Evolutionary conservation across 1,140 invertebrate genomes (phyloP), one percentile per base, ranked within the genome.

Genomic region (Metaphire vulgaris): DNA sequence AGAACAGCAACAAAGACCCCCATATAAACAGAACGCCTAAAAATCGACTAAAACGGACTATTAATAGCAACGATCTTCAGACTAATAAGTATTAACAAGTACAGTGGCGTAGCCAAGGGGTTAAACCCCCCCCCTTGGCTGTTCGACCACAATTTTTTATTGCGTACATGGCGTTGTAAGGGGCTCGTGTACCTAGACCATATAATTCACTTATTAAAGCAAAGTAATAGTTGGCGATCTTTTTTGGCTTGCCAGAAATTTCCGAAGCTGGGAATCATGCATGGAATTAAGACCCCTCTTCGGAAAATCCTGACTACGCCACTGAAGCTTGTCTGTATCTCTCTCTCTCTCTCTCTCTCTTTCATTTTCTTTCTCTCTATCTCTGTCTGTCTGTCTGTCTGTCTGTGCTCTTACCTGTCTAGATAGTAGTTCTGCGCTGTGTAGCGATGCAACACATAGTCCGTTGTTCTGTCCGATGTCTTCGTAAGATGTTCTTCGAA

Each of bases 391-490:
- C 41, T 56, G 21, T 12, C 41, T 6, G 21, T 12, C 21, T 56
- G 41, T 6, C 41, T 56, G 21, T 21, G 6, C 6, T 56, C 41
- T 70, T 80, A 89, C 93, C 88, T 97, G 94, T 84, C 93, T 89
- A 75, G 94, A 96, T 75, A 94, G 89, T 83, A 95, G 91, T 88
- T 98, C 96, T 28, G 96, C 96, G 83, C 96, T 94, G n/a, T 96
- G 88, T 33, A 98, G 87, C 6, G 92, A 93, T 71, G 91, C 89
- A 0, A 97, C 93, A 0, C 94, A 94, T 1, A 97, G 88, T 0
- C 93, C 92, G 81, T 92, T 92, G 56, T 90, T 90, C 79, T 88
- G 87, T 65, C 90, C 89, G 6, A 91, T 90, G 83, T 97, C 94
- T 82, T 98, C 95, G 81, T 95, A 96, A 80, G 93, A 96, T 1